A percentile compares a stretch with the other conserved stretches of the same genome.
These are phyloP conservation scores for Ditylenchus weischeri DNA, from an alignment of 2,888 invertebrate genomes.

Conservation along the genomic window DNA sequence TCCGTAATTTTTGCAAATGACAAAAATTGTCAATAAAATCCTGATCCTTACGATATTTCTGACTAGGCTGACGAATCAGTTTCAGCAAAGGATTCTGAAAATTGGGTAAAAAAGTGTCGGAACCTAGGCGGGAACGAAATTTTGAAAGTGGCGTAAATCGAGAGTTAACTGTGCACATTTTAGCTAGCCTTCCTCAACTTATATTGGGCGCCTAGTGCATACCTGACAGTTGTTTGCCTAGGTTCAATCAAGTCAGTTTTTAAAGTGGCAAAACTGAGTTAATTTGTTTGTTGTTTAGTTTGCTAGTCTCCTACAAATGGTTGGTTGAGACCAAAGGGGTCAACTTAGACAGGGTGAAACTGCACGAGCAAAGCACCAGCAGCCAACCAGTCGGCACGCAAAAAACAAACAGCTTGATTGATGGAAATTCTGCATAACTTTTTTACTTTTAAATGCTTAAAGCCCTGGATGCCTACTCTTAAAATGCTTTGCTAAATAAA, in stretches of 20 bases:
- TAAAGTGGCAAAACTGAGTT: conserved; percentile 27
- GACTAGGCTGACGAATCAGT: too few relatives aligned
- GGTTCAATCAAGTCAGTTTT: conserved; percentile 42
- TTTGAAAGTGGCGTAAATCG: too few relatives aligned
- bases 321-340: conserved; percentile 38
- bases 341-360: conserved; percentile 13
- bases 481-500: too few relatives aligned
- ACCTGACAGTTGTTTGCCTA: conserved; percentile 47
- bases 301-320: conserved; percentile 36
- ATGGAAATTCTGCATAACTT: too few relatives aligned
- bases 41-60: too few relatives aligned
- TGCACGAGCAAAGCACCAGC: conserved; percentile 34
- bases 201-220: conserved; percentile 50
- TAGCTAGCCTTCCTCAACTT: conserved; percentile 50
- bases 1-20: too few relatives aligned
- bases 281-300: conserved; percentile 27
- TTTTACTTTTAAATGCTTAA: too few relatives aligned
- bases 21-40: too few relatives aligned
- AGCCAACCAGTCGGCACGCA: conserved; percentile 5
- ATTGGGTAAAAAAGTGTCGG: too few relatives aligned
- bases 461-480: too few relatives aligned
- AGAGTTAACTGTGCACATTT: conserved; percentile 20
- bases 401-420: conserved; percentile 6
- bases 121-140: too few relatives aligned
- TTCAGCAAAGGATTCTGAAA: too few relatives aligned